phyloP scores from a whole-genome alignment of 1,140 invertebrate species.

The Drosophila setifemur region DNA sequence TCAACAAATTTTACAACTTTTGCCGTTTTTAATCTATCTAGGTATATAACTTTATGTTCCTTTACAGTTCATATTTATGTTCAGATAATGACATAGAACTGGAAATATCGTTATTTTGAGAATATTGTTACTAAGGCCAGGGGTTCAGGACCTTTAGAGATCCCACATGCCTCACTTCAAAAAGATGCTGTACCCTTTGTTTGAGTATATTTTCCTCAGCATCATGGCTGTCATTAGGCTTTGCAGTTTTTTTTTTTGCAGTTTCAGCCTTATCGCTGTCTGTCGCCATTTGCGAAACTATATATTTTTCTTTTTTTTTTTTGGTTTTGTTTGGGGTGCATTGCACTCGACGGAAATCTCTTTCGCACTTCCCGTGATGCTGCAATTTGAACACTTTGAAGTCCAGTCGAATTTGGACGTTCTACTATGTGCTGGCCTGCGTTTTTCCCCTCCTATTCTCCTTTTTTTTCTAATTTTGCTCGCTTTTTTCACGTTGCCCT shows the following conservation, averaged over 20 bases:
- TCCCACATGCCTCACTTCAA: no score
- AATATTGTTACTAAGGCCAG: no score
- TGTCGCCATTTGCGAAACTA: conserved; percentile 13
- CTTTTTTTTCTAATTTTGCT: conserved; percentile 16
- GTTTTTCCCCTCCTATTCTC: neutral
- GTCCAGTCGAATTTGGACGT: conserved; percentile 72
- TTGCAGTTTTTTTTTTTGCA: conserved; percentile 42
- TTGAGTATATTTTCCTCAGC: neutral
- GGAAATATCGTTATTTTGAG: no score
- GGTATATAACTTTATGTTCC: no score
- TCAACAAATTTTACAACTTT: no score
- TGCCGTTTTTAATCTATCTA: no score
- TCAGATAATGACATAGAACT: no score
- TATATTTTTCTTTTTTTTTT: neutral
- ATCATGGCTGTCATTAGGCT: conserved; percentile 52
- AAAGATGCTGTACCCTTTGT: conserved; percentile 41
- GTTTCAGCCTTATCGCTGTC: conserved; percentile 25
- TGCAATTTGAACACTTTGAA: conserved; percentile 79
- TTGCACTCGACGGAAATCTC: conserved; percentile 53
- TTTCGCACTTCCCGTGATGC: conserved; percentile 58
- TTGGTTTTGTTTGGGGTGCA: conserved; percentile 28
- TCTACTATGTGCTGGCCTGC: conserved; percentile 42
- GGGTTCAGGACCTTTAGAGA: no score
- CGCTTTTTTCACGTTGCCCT: conserved; percentile 26
- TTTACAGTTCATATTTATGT: no score